Percentiles rank a stretch among this genome's conserved stretches.
Conservation (phyloP, 2,113 vertebrate genomes). For the Erythrolamprus reginae region DNA sequence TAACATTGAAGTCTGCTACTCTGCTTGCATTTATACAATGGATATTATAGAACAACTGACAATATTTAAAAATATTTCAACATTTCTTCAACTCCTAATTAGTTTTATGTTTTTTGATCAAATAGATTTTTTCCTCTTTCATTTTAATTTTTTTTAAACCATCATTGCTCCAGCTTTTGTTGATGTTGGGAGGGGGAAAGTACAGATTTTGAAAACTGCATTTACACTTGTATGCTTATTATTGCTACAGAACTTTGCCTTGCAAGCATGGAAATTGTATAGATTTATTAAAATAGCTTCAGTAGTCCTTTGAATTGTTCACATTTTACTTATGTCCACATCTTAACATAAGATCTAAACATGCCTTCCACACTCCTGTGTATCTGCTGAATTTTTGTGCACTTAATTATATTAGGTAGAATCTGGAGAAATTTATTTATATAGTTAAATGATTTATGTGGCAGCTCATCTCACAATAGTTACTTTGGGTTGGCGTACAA, state of each 20-base stretch:
- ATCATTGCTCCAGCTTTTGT: background rate
- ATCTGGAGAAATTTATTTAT: background rate
- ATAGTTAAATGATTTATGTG: background rate
- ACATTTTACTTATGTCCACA: background rate
- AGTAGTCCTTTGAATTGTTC: background rate
- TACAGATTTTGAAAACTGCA: background rate
- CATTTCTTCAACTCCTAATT: background rate
- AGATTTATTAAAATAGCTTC: background rate
- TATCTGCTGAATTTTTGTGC: background rate
- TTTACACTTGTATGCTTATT: background rate
- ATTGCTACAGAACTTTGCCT: background rate
- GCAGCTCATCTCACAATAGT: background rate
- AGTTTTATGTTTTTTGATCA: background rate
- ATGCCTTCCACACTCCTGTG: background rate
- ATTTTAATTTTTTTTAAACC: background rate
- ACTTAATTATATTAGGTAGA: background rate
- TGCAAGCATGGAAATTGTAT: background rate
- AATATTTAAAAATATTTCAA: background rate
- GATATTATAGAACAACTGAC: background rate
- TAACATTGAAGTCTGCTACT: background rate
- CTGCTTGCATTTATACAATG: background rate
- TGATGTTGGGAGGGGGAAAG: background rate
- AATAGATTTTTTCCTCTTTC: background rate
- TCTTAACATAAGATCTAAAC: background rate
- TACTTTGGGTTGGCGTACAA: background rate